phyloP scores from a whole-genome alignment of 2,888 invertebrate genomes.

The Cactoblastis cactorum region DNA sequence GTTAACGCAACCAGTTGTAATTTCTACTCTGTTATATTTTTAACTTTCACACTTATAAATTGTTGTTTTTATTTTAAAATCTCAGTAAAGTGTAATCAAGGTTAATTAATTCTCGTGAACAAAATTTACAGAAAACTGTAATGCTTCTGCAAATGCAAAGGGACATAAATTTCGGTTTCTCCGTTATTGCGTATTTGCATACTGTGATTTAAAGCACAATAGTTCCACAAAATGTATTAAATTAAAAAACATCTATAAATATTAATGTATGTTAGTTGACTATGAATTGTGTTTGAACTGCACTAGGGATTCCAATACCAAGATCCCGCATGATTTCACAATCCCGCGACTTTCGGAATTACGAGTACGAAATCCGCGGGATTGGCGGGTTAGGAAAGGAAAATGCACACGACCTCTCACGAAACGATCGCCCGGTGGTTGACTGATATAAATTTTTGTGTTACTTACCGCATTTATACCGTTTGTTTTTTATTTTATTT shows the following conservation, averaged over 20 bases:
- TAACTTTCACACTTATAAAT: not conserved
- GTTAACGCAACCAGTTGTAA: constrained; percentile 5
- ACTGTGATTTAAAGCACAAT: constrained; percentile 8
- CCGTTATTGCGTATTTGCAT: constrained; percentile 10
- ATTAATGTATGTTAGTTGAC: constrained; percentile 9
- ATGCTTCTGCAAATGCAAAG: not conserved
- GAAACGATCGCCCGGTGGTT: too few species aligned
- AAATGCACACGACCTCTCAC: too few species aligned
- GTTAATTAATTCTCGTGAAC: not conserved
- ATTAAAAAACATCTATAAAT: constrained; percentile 21
- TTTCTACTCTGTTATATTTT: constrained; percentile 4
- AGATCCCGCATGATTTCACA: too few species aligned
- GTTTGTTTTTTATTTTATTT: too few species aligned
- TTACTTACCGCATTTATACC: too few species aligned
- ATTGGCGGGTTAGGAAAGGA: too few species aligned
- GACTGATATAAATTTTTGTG: too few species aligned
- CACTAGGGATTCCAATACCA: too few species aligned
- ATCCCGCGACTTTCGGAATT: too few species aligned
- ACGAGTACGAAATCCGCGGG: too few species aligned
- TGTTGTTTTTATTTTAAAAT: not conserved
- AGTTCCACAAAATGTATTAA: constrained; percentile 6
- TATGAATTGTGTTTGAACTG: not conserved
- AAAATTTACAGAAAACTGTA: not conserved
- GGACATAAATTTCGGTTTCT: not conserved
- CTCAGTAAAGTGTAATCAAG: not conserved